Conservation (phyloP, 2,888 invertebrate species). For the Drosophila gaucha region DNA sequence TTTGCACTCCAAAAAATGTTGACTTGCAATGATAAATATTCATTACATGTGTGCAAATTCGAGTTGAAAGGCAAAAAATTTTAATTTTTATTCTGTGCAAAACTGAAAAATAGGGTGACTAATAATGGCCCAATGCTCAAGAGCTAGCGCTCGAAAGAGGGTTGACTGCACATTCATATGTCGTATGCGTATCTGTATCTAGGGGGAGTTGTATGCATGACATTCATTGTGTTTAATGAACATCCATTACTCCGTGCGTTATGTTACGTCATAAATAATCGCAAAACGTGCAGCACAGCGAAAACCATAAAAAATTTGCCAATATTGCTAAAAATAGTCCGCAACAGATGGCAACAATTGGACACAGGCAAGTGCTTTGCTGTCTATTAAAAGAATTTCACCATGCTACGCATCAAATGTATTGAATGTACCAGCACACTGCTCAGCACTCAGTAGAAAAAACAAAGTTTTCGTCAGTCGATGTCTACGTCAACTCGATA, state of each 20-base stretch:
- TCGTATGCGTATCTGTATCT: constrained; percentile 25
- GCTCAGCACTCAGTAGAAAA: constrained; percentile 27
- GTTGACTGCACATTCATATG: constrained; percentile 46
- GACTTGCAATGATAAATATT: constrained; percentile 64
- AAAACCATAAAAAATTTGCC: constrained; percentile 80
- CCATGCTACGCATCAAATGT: background rate
- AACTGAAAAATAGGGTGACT: constrained; percentile 66
- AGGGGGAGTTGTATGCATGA: constrained; percentile 63
- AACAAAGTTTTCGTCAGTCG: constrained; percentile 17
- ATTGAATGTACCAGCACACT: background rate
- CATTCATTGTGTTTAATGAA: constrained; percentile 81
- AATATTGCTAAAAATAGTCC: constrained; percentile 74
- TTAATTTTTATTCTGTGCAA: constrained; percentile 66
- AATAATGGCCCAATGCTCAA: constrained; percentile 41
- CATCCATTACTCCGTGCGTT: constrained; percentile 75
- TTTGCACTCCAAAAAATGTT: constrained; percentile 37
- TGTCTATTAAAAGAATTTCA: constrained; percentile 29
- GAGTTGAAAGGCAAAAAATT: constrained; percentile 62
- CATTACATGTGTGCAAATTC: constrained; percentile 74
- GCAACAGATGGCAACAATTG: constrained; percentile 77
- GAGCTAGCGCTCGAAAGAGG: constrained; percentile 34
- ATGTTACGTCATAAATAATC: constrained; percentile 76
- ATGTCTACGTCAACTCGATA: constrained; percentile 72
- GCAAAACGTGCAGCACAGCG: constrained; percentile 64
- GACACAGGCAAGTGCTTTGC: constrained; percentile 29